Base-by-base conservation (phyloP, 1,140 invertebrate genomes). In the Anastrepha obliqua region DNA sequence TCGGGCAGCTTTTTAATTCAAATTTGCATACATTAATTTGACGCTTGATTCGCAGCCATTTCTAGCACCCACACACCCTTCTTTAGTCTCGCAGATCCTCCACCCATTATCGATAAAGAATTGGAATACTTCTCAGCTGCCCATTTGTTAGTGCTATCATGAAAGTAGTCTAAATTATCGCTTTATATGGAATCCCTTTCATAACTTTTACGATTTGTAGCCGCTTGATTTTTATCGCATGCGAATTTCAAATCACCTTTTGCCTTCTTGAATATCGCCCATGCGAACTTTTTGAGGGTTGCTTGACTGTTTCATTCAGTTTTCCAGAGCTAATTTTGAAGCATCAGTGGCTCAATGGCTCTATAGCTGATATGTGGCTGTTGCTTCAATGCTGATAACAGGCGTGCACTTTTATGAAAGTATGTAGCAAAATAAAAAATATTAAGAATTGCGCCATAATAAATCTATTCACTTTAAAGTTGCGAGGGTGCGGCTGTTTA, bases 371-470 rank as follows among this genome's bases (percentile, higher is more conserved):
- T 44, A 47, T 74, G 15, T 74, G 3, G 70, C 7, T 62, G n/a
- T 62, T 62, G 4, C 15, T 62, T 15, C 60, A 62, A 62, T 62
- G 44, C 42, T 51, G 70, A 74, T 74, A 74, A 74, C 39, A n/a
- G 15, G 13, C 6, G 42, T 47, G 4, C 39, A 17, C 11, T 74
- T 51, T 2, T 74, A 17, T 15, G 42, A 74, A 74, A 47, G 44
- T 74, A 74, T 74, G 44, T 74, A 74, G 70, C 70, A 74, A 74
- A 74, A 62, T 17, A 15, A n/a, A 74, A 17, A 55, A 81, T 20
- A 11, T 20, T 17, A 29, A 81, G 8, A 20, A 58, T 81, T 55
- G 44, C 47, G 11, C 9, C 1, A 51, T 20, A 55, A 81, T 58
- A 81, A 81, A 81, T 58, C 20, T 55, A 9, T 6, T 29, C 47